Evolutionary conservation across 2,113 vertebrate genomes (phyloP).

Genomic region (Antennarius striatus): DNA sequence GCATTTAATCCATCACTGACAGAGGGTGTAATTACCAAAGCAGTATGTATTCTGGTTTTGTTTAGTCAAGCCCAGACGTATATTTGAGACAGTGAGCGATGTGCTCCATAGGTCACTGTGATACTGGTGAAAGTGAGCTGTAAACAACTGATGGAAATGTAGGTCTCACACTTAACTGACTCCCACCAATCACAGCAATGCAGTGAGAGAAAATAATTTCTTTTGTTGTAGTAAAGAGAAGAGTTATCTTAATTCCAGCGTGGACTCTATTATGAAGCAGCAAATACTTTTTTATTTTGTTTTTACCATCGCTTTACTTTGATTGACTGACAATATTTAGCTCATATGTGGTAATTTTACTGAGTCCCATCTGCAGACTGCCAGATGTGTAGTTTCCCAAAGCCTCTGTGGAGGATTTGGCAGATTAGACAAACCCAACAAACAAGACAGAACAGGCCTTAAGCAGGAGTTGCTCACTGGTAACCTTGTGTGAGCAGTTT

Average conservation of each 20-base stretch:
- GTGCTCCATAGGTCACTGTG: constrained; percentile 45
- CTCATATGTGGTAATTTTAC: constrained; percentile 28
- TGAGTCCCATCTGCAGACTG: constrained; percentile 44
- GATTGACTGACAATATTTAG: constrained; percentile 7
- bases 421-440: constrained; percentile 49
- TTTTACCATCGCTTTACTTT: constrained; percentile 4
- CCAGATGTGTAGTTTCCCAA: constrained; percentile 46
- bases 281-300: neutral
- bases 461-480: constrained; percentile 11
- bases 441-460: constrained; percentile 63
- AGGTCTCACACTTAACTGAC: neutral
- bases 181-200: neutral
- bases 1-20: constrained; percentile 48
- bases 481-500: neutral
- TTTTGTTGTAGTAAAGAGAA: neutral
- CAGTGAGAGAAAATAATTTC: neutral
- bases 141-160: constrained; percentile 38
- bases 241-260: constrained; percentile 2
- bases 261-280: neutral
- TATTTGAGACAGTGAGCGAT: constrained; percentile 45
- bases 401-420: constrained; percentile 51
- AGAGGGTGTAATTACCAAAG: constrained; percentile 66
- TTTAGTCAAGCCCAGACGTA: constrained; percentile 70
- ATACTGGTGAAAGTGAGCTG: constrained; percentile 22
- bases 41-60: constrained; percentile 69